Base-by-base conservation (phyloP, 2,113 vertebrate species). In the Calyptomena viridis region DNA sequence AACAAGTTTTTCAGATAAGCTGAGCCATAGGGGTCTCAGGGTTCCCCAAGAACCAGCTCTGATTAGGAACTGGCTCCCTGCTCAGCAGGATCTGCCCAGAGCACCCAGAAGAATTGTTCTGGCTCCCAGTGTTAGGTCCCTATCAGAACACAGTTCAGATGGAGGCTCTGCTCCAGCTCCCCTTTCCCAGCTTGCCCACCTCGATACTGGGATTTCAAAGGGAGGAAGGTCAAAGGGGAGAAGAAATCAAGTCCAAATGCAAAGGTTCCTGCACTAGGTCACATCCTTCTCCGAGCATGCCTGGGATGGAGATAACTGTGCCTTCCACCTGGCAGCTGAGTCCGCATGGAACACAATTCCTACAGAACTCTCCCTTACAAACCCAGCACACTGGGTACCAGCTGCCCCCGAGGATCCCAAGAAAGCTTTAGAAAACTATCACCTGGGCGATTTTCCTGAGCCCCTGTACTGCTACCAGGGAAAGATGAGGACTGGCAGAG, bases 371-470 rank as follows among this genome's bases (percentile, higher is more conserved):
- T 33, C 15, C 0, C n/a, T 74, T 17, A 11, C 11, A 16, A 47
- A 11, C 13, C 21, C 22, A 2, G 8, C 18, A 4, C 5, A 0
- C 0, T 2, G 3, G 7, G 35, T 52, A 23, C 8, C 42, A 4
- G 56, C 83, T 25, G 56, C 44, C 42, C 24, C 81, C 1, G 20
- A 27, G 59, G 84, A 53, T 31, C 80, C 73, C 86, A 24, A 47
- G 46, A 11, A 0, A 3, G 3, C 73, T 81, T 33, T 5, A 44
- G 22, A 15, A 84, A 89, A 15, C 37, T 23, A 12, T 19, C 28
- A 12, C 35, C 71, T 17, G 62, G 12, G 4, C 33, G 1, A 9
- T 30, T 13, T 47, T 55, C 75, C 49, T 2, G 0, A 71, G 18
- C 9, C 16, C 27, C n/a, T 10, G 53, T 5, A 31, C 69, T 0